Evolutionary conservation across 2,797 vertebrate species (phyloP).

Genomic region (Gallinago nigripennis): DNA sequence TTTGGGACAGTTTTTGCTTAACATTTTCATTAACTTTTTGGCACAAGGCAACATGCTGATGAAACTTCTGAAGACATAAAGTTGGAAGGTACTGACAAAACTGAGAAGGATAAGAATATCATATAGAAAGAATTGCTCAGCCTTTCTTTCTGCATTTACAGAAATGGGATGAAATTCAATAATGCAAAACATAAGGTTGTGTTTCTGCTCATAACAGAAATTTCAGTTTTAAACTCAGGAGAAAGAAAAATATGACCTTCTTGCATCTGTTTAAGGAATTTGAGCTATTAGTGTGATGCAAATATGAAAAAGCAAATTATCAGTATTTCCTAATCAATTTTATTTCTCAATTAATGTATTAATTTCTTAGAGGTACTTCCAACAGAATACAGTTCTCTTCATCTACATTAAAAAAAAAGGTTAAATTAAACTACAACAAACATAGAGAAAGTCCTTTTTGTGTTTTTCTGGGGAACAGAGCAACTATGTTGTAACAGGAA

Average conservation of each 20-base stretch:
- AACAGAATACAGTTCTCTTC: not conserved
- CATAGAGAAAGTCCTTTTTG: not conserved
- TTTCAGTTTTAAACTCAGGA: not conserved
- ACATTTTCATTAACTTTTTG: constrained; percentile 28
- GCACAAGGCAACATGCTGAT: not conserved
- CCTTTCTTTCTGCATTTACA: not conserved
- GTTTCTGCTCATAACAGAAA: not conserved
- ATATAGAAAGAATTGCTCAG: not conserved
- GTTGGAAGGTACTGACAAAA: not conserved
- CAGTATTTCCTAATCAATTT: not conserved
- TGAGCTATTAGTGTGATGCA: not conserved
- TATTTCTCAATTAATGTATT: not conserved
- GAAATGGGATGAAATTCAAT: not conserved
- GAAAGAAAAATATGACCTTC: not conserved
- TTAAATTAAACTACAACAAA: not conserved
- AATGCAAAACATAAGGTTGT: not conserved
- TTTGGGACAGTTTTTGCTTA: not conserved
- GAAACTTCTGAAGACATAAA: constrained; percentile 16
- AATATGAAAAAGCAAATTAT: not conserved
- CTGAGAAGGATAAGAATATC: not conserved
- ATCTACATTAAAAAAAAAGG: not conserved
- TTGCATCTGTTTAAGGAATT: not conserved
- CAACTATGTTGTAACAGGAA: not conserved
- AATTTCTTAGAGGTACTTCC: not conserved
- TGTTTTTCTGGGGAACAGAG: not conserved